A percentile compares a stretch with the other conserved stretches of the same genome.
Evolutionary conservation across 2,113 vertebrate species (phyloP).

Genomic region (Xiphorhynchus elegans): DNA sequence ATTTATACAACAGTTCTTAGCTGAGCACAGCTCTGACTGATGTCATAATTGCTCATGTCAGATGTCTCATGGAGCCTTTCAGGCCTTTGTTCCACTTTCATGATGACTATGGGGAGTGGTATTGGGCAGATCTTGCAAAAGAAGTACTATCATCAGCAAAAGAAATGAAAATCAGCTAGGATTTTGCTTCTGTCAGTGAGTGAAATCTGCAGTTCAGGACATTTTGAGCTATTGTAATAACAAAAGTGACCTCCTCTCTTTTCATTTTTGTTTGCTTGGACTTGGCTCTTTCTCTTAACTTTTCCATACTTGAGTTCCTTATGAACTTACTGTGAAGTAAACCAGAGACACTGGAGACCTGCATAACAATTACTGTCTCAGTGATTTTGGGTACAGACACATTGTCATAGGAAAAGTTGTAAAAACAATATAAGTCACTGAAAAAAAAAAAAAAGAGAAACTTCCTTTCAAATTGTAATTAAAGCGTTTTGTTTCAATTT

Average conservation of each 20-base stretch:
- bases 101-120: background rate
- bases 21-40: background rate
- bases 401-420: background rate
- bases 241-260: background rate
- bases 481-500: background rate
- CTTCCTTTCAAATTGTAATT: background rate
- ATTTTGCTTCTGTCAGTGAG: background rate
- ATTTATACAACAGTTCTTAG: background rate
- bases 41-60: background rate
- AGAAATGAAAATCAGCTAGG: background rate
- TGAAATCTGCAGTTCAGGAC: background rate
- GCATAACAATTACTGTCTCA: background rate
- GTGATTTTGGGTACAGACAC: background rate
- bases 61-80: background rate
- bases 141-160: background rate
- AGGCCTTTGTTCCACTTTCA: background rate
- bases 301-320: background rate
- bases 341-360: background rate
- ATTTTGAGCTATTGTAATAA: background rate
- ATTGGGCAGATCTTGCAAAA: background rate
- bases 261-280: background rate
- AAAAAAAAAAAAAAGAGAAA: background rate
- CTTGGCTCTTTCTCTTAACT: background rate
- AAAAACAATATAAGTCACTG: background rate
- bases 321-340: background rate